phyloP scores from a whole-genome alignment of 1,140 invertebrate species.

The Drosophila cardini region DNA sequence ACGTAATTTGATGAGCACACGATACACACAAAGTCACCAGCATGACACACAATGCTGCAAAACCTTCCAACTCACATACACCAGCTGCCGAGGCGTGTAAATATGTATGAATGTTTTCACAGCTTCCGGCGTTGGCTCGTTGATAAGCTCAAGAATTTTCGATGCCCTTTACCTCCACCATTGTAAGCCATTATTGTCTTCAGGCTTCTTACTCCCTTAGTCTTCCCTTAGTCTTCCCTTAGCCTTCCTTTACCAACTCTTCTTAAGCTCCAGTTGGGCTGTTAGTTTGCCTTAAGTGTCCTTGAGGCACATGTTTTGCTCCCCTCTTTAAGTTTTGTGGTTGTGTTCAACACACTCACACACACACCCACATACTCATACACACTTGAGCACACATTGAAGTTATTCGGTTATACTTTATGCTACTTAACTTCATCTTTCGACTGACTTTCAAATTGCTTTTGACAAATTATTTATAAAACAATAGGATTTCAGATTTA shows the following conservation, averaged over 20 bases:
- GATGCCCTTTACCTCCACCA: constrained; percentile 56
- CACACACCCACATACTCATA: constrained; percentile 33
- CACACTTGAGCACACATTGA: constrained; percentile 13
- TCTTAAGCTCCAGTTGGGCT: constrained; percentile 13
- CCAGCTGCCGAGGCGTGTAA: constrained; percentile 67
- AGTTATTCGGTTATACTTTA: constrained; percentile 9
- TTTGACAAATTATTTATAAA: constrained; percentile 11
- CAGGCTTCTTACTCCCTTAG: constrained; percentile 5
- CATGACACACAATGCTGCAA: constrained; percentile 54
- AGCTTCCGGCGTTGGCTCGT: constrained; percentile 72
- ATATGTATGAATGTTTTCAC: constrained; percentile 78
- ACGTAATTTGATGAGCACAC: constrained; percentile 73
- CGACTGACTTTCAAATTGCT: constrained; percentile 17
- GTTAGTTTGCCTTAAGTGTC: constrained; percentile 77
- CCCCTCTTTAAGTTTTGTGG: constrained; percentile 35
- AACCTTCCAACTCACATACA: constrained; percentile 11
- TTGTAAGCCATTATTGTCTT: constrained; percentile 39
- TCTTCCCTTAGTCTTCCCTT: background rate
- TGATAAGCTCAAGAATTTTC: constrained; percentile 79
- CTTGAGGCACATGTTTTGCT: constrained; percentile 29
- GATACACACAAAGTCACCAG: constrained; percentile 42
- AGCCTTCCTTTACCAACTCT: constrained; percentile 9
- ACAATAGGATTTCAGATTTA: background rate
- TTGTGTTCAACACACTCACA: constrained; percentile 56
- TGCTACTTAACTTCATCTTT: background rate